Percentiles rank a stretch among this genome's conserved stretches.
These are phyloP conservation scores for Apamea epomidion DNA, from an alignment of 2,888 invertebrate species.

Conservation along the genomic window DNA sequence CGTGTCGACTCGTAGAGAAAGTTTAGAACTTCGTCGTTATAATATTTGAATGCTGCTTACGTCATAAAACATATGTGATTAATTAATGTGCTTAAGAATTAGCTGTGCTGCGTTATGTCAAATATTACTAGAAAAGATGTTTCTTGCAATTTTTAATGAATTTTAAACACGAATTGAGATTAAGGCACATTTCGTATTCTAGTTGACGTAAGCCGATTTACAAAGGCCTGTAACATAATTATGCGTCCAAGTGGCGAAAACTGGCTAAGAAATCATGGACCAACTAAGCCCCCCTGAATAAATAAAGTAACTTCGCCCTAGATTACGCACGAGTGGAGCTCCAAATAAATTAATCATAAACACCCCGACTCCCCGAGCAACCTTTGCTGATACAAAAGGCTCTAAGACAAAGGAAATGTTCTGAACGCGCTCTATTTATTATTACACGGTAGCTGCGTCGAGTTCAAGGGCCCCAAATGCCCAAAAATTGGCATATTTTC, in stretches of 20 bases:
- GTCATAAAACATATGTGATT: conserved; percentile 66
- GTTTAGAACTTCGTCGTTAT: conserved; percentile 57
- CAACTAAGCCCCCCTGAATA: conserved; percentile 30
- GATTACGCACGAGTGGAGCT: conserved; percentile 22
- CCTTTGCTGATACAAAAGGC: conserved; percentile 54
- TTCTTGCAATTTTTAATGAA: conserved; percentile 17
- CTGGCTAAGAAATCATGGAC: conserved; percentile 12
- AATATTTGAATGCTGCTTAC: conserved; percentile 60
- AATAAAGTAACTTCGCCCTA: conserved; percentile 6
- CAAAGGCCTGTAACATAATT: conserved; percentile 11
- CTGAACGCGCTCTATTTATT: conserved; percentile 26
- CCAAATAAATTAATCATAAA: conserved; percentile 34
- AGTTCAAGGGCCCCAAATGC: not conserved
- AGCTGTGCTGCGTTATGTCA: conserved; percentile 44
- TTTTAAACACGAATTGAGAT: not conserved
- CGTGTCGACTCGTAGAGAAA: conserved; percentile 60
- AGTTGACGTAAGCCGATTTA: not conserved
- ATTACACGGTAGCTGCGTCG: not conserved
- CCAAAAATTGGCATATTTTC: not conserved
- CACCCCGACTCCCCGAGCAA: conserved; percentile 13
- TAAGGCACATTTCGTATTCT: not conserved
- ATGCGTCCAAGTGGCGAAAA: conserved; percentile 7
- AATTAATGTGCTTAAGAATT: conserved; percentile 58
- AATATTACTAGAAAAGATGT: conserved; percentile 17
- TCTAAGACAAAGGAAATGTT: conserved; percentile 49